Evolutionary conservation across 2,888 invertebrate species (phyloP).

Genomic region (Neoscelio sp.): DNA sequence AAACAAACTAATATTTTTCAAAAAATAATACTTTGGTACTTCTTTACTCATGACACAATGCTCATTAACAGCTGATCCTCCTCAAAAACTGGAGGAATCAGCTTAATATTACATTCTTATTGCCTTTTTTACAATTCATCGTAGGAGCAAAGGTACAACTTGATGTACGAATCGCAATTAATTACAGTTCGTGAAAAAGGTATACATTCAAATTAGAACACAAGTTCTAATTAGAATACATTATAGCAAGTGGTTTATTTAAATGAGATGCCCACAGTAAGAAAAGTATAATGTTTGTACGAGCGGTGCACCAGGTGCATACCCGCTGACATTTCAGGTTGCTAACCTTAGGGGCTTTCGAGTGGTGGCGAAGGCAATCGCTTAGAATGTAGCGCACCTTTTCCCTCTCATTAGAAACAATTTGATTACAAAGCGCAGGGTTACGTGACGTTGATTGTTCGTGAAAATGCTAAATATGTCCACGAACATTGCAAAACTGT

Average conservation of each 20-base stretch:
- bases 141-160: no score
- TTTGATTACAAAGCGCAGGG: slow-evolving; percentile 65
- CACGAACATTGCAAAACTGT: slow-evolving; percentile 37
- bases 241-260: slow-evolving; percentile 54
- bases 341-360: slow-evolving; percentile 59
- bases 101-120: no score
- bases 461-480: slow-evolving; percentile 57
- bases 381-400: slow-evolving; percentile 63
- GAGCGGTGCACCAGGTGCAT: slow-evolving; percentile 50
- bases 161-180: slow-evolving; percentile 30
- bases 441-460: slow-evolving; percentile 63
- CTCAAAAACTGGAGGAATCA: no score
- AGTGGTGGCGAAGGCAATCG: slow-evolving; percentile 50
- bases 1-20: no score
- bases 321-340: slow-evolving; percentile 64
- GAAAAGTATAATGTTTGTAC: slow-evolving; percentile 38
- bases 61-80: no score
- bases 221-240: slow-evolving; percentile 47
- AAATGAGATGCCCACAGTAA: slow-evolving; percentile 54
- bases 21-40: no score
- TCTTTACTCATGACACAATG: no score
- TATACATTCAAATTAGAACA: slow-evolving; percentile 45
- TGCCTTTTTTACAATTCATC: no score
- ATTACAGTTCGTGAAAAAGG: slow-evolving; percentile 21
- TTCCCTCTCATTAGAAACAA: slow-evolving; percentile 67